These are phyloP conservation scores for Meganola albula DNA, from an alignment of 2,888 invertebrate species.

Conservation along the genomic window DNA sequence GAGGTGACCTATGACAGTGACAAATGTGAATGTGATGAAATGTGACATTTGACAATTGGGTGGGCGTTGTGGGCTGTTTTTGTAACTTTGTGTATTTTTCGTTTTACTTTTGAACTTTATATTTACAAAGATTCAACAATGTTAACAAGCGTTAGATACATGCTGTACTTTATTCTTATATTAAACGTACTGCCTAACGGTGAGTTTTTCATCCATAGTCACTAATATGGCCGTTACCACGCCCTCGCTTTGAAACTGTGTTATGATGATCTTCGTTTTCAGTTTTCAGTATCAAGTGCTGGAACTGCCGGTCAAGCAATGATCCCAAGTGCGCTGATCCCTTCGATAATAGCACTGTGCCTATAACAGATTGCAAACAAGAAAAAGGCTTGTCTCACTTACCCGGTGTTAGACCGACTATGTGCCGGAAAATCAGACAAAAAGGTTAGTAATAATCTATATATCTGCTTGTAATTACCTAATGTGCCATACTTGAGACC, in stretches of 20 bases:
- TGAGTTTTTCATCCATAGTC: conserved; percentile 24
- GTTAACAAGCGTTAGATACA: conserved; percentile 16
- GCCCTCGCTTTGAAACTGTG: conserved; percentile 32
- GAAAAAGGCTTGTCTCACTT: conserved; percentile 80
- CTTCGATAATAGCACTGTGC: conserved; percentile 92
- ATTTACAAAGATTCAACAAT: conserved; percentile 4
- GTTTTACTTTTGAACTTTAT: neutral
- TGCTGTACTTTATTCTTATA: conserved; percentile 25
- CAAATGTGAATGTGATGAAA: too few species aligned
- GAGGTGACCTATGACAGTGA: too few species aligned
- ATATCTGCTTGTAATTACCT: too few species aligned
- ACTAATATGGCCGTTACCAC: conserved; percentile 43
- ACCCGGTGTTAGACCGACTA: conserved; percentile 83
- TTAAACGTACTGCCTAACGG: conserved; percentile 33
- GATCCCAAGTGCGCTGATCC: conserved; percentile 95
- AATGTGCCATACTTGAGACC: too few species aligned
- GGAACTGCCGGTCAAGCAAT: conserved; percentile 92
- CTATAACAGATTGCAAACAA: conserved; percentile 88
- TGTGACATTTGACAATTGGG: too few species aligned
- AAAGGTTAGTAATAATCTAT: conserved; percentile 76
- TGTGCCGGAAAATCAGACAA: conserved; percentile 95
- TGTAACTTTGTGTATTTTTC: too few species aligned
- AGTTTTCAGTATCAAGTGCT: conserved; percentile 88
- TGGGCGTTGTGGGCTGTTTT: too few species aligned
- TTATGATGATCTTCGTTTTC: conserved; percentile 13